Percentiles rank a stretch among this genome's conserved stretches.
These are phyloP conservation scores for Acanthosepion lycidas DNA, from an alignment of 2,888 invertebrate genomes.

Conservation along the genomic window DNA sequence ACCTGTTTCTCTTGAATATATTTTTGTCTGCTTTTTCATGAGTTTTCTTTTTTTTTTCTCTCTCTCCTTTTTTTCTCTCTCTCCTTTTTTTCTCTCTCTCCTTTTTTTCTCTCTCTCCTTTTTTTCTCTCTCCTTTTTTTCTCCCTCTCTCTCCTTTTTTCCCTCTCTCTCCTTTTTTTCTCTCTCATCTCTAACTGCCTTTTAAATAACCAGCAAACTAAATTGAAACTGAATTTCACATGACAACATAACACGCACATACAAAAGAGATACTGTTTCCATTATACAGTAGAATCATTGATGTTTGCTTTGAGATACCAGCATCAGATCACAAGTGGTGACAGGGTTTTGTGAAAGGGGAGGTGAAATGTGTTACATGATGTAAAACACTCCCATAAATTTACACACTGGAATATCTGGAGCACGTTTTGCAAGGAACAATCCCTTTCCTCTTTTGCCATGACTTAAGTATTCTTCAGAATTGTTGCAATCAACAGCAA, in stretches of 20 bases:
- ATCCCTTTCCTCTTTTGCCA: background rate
- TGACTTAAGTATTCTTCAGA: background rate
- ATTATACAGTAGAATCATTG: background rate
- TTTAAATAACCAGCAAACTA: background rate
- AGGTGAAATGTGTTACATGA: background rate
- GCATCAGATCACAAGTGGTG: background rate
- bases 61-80: no score
- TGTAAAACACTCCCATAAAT: background rate
- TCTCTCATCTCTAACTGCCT: no score
- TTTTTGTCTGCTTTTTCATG: no score
- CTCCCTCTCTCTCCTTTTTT: no score
- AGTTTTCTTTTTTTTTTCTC: no score
- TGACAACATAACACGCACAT: background rate
- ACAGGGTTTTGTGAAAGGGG: background rate
- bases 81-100: no score
- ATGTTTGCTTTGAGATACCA: background rate
- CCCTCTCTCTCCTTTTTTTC: no score
- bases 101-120: no score
- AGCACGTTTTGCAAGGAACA: background rate
- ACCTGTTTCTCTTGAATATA: no score
- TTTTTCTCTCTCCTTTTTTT: no score
- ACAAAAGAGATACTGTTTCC: background rate
- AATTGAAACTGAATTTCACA: background rate
- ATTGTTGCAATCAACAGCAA: background rate
- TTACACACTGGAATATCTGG: background rate